Percentiles rank a stretch among this genome's conserved stretches.
phyloP scores from a whole-genome alignment of 2,113 vertebrate species.

The Trichechus manatus region DNA sequence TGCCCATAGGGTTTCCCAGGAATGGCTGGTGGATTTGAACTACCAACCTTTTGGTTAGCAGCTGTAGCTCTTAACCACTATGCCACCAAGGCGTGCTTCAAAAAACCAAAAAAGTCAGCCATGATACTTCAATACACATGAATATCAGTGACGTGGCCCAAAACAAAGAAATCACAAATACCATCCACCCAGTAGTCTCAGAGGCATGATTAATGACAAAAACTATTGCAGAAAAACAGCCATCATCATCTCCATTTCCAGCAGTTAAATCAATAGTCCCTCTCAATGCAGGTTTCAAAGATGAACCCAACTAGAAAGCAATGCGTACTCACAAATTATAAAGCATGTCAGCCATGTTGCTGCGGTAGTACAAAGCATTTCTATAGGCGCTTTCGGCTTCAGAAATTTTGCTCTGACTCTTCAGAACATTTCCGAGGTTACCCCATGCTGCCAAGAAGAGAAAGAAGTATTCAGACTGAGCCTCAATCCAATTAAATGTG shows the following conservation, averaged over 20 bases:
- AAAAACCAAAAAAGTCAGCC: not conserved
- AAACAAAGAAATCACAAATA: conserved; percentile 50
- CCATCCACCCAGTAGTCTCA: conserved; percentile 65
- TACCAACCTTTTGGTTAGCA: too few relatives aligned
- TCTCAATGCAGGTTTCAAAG: conserved; percentile 74
- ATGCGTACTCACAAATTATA: conserved; percentile 98
- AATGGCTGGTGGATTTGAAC: too few relatives aligned
- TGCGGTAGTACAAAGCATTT: conserved; percentile 98
- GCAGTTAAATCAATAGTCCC: conserved; percentile 82
- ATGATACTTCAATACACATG: not conserved
- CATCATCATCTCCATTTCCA: conserved; percentile 77
- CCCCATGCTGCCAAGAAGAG: conserved; percentile 95
- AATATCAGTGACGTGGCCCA: not conserved
- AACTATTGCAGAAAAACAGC: conserved; percentile 74
- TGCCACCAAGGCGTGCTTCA: not conserved
- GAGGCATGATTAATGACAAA: conserved; percentile 83
- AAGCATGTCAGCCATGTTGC: conserved; percentile 99
- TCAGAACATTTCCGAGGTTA: conserved; percentile 99
- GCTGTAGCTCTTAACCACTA: too few relatives aligned
- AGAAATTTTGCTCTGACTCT: conserved; percentile 98
- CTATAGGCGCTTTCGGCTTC: conserved; percentile 98
- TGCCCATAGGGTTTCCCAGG: too few relatives aligned
- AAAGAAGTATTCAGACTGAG: conserved; percentile 86
- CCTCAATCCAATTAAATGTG: conserved; percentile 81
- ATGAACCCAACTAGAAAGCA: conserved; percentile 73